A percentile compares a stretch with the other conserved stretches of the same genome.
Evolutionary conservation across 2,888 invertebrate genomes (phyloP).

Genomic region (Myopa testacea): DNA sequence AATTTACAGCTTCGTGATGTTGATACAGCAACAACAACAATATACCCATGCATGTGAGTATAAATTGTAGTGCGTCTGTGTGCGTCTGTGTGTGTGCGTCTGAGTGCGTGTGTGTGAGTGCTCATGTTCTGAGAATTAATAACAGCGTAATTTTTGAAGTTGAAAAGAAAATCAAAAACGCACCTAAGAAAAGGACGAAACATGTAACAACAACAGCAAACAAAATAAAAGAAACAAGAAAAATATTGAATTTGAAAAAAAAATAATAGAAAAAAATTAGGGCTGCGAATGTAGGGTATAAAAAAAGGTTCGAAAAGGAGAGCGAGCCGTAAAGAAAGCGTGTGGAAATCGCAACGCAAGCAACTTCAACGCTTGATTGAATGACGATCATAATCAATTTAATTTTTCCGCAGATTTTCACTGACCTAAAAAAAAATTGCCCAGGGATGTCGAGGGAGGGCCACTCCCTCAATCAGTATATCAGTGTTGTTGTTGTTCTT

Average conservation of each 20-base stretch:
- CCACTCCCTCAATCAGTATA: neutral
- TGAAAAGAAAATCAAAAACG: slow-evolving; percentile 17
- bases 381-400: slow-evolving; percentile 22
- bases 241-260: neutral
- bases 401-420: neutral
- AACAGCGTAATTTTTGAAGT: slow-evolving; percentile 8
- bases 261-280: too few relatives aligned
- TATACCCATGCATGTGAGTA: neutral
- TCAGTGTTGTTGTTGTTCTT: slow-evolving; percentile 8
- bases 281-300: too few relatives aligned
- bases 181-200: slow-evolving; percentile 20
- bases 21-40: neutral
- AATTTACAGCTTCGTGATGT: slow-evolving; percentile 26
- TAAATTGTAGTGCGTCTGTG: neutral
- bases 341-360: neutral
- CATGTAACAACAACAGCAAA: neutral
- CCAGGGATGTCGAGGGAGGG: neutral
- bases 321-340: too few relatives aligned
- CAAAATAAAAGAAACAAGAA: neutral
- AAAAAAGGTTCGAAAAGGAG: too few relatives aligned
- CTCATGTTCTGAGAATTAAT: slow-evolving; percentile 4
- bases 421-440: neutral
- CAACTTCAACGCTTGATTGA: neutral
- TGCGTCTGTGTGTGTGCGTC: slow-evolving; percentile 1
- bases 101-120: neutral